Conservation (phyloP, 2,113 vertebrate genomes). For the Cepphus grylle region DNA sequence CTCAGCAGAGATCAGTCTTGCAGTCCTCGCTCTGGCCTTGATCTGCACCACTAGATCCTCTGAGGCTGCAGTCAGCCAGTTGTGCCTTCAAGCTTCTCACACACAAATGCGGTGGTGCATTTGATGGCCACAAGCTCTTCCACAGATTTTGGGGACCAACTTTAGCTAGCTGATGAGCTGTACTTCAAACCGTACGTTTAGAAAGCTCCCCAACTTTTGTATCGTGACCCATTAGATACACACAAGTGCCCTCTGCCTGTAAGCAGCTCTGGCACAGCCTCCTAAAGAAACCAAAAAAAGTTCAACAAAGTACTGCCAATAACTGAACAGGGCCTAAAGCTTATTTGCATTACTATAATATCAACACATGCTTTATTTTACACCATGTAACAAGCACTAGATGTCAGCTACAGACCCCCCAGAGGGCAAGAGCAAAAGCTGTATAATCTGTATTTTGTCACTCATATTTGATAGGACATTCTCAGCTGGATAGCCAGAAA, state of each 20-base stretch:
- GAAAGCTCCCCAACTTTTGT: not conserved
- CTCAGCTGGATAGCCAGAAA: not conserved
- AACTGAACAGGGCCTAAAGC: not conserved
- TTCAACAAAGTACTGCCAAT: not conserved
- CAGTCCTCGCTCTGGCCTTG: not conserved
- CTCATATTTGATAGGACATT: not conserved
- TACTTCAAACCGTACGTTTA: not conserved
- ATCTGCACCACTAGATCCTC: not conserved
- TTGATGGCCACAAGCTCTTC: not conserved
- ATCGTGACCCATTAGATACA: not conserved
- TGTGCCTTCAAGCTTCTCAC: rapidly evolving
- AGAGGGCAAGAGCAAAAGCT: not conserved
- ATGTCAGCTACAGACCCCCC: not conserved
- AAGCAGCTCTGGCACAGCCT: not conserved
- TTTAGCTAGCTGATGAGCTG: not conserved
- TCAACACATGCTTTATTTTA: not conserved
- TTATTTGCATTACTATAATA: not conserved
- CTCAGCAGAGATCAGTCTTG: not conserved
- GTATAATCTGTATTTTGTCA: not conserved
- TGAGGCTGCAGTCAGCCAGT: not conserved
- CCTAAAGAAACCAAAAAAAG: not conserved
- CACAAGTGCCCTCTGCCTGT: constrained; percentile 52
- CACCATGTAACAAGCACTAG: not conserved
- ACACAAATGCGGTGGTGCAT: not conserved
- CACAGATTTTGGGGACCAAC: not conserved